A percentile compares a stretch with the other conserved stretches of the same genome.
These are phyloP conservation scores for Halocynthia aurantium DNA, from an alignment of 23 tunicate genomes.

Conservation along the genomic window DNA sequence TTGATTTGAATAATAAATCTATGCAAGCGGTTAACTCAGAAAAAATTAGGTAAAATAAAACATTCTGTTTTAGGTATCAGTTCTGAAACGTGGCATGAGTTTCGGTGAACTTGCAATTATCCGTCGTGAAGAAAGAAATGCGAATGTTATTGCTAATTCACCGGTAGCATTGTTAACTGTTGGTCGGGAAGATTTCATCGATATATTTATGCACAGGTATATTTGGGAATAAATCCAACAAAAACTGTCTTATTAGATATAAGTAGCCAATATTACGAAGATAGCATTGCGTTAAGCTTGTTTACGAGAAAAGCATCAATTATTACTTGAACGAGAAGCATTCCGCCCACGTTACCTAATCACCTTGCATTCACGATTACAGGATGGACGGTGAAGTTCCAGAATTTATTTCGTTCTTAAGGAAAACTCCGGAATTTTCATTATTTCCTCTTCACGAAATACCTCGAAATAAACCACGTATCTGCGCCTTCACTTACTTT, in stretches of 20 bases:
- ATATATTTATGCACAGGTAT: conserved; percentile 81
- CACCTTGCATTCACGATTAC: background rate
- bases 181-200: conserved; percentile 59
- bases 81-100: conserved; percentile 62
- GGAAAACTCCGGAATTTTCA: conserved; percentile 56
- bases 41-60: background rate
- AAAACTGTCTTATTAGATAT: too few relatives aligned
- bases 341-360: too few relatives aligned
- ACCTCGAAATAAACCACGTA: conserved; percentile 61
- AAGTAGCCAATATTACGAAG: too few relatives aligned
- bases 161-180: conserved; percentile 51
- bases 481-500: conserved; percentile 79
- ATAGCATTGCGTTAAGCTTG: too few relatives aligned
- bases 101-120: conserved; percentile 83
- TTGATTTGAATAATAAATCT: background rate
- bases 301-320: too few relatives aligned
- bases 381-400: conserved; percentile 75
- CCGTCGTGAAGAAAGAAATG: conserved; percentile 60
- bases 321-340: too few relatives aligned
- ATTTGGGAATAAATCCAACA: background rate
- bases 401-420: conserved; percentile 59
- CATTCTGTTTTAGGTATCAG: conserved; percentile 34
- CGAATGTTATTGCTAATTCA: conserved; percentile 67
- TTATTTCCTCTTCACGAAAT: conserved; percentile 56
- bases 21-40: background rate